Percentiles rank a stretch among this genome's conserved stretches.
These are phyloP conservation scores for Carassius auratus DNA, from an alignment of 2,113 vertebrate genomes.

Conservation along the genomic window DNA sequence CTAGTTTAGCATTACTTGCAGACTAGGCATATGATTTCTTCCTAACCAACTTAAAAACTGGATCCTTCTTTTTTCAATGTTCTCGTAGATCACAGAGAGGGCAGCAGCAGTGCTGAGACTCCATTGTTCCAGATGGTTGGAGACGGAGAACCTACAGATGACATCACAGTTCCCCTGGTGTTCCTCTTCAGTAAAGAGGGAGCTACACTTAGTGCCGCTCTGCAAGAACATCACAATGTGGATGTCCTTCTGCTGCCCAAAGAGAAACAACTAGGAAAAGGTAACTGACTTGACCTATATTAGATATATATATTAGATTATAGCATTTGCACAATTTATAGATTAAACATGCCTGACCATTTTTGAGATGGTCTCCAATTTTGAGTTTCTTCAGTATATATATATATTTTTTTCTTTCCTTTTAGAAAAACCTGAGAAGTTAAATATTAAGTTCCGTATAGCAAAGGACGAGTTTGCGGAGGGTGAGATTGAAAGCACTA, in stretches of 20 bases:
- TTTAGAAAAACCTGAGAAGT: constrained; percentile 70
- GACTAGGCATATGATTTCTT: background rate
- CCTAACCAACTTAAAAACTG: background rate
- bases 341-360: no score
- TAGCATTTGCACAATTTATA: no score
- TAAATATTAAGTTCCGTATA: constrained; percentile 78
- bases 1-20: background rate
- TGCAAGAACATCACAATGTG: constrained; percentile 76
- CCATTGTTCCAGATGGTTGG: constrained; percentile 84
- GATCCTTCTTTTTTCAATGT: background rate
- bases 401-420: background rate
- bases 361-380: no score
- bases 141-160: constrained; percentile 74
- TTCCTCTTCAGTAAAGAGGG: constrained; percentile 80
- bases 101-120: constrained; percentile 76
- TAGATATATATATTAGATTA: no score
- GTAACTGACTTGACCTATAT: constrained; percentile 48
- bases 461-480: constrained; percentile 68
- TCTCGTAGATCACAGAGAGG: constrained; percentile 74
- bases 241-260: constrained; percentile 78
- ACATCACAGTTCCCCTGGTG: constrained; percentile 76
- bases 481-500: constrained; percentile 50
- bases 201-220: constrained; percentile 70
- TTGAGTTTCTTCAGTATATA: background rate
- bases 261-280: constrained; percentile 73